These are phyloP conservation scores for Palloptera scutellata DNA, from an alignment of 2,888 invertebrate species.

Conservation along the genomic window DNA sequence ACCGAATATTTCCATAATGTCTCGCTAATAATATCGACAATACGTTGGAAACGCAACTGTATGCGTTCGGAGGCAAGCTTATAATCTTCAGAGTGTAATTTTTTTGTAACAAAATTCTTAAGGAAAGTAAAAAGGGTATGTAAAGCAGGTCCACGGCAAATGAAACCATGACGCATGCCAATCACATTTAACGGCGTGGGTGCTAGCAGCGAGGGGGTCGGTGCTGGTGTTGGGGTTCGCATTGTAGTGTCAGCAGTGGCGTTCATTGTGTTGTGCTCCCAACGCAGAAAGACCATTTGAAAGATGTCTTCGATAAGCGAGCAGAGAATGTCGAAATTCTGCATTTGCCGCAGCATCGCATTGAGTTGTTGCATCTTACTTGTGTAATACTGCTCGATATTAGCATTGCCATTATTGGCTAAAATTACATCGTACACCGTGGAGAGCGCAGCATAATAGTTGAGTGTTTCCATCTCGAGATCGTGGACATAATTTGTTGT, in stretches of 20 bases:
- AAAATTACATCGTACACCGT: constrained; percentile 53
- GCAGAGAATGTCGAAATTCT: constrained; percentile 51
- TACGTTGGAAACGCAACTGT: constrained; percentile 52
- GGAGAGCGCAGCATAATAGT: constrained; percentile 54
- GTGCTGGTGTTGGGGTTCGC: neutral
- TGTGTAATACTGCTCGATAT: constrained; percentile 36
- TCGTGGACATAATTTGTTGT: constrained; percentile 44
- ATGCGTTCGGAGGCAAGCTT: constrained; percentile 50
- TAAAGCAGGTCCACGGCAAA: constrained; percentile 51
- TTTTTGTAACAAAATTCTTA: constrained; percentile 56
- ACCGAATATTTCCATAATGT: constrained; percentile 59
- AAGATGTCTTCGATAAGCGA: constrained; percentile 58
- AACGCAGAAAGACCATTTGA: constrained; percentile 57
- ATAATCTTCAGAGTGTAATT: constrained; percentile 58
- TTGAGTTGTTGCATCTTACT: constrained; percentile 50
- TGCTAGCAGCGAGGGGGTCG: constrained; percentile 12
- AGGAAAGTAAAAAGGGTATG: constrained; percentile 53
- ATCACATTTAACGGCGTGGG: constrained; percentile 20
- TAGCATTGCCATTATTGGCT: constrained; percentile 39
- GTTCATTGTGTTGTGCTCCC: constrained; percentile 52
- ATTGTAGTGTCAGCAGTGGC: neutral
- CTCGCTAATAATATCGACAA: constrained; percentile 56
- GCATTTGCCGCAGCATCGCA: constrained; percentile 53
- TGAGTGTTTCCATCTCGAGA: constrained; percentile 54
- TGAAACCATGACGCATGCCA: constrained; percentile 49